phyloP scores from a whole-genome alignment of 2,113 vertebrate genomes.

The Oxyruncus cristatus region DNA sequence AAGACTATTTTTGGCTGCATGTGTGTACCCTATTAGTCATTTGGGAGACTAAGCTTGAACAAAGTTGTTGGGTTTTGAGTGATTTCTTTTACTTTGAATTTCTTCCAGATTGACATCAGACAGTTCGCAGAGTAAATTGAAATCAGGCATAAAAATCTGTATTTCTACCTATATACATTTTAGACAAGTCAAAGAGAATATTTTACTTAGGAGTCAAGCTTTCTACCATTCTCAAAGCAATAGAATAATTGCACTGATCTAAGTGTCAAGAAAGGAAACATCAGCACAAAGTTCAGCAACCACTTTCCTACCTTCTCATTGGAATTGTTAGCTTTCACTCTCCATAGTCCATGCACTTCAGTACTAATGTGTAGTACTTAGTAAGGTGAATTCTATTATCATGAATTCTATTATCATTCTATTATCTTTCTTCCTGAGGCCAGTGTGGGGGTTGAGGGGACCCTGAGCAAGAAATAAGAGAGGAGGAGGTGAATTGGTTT shows the following conservation, averaged over 20 bases:
- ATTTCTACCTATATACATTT: background rate
- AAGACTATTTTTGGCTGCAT: background rate
- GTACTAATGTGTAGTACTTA: background rate
- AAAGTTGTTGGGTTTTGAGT: background rate
- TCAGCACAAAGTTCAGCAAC: background rate
- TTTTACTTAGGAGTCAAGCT: background rate
- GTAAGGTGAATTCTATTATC: background rate
- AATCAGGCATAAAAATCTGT: background rate
- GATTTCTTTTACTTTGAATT: background rate
- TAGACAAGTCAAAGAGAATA: background rate
- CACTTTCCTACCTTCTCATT: background rate
- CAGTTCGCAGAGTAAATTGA: background rate
- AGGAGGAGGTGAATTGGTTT: too few species aligned
- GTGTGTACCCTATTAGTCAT: background rate
- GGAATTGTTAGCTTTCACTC: background rate
- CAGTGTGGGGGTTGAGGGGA: too few species aligned
- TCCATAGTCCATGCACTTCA: background rate
- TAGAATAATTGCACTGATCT: background rate
- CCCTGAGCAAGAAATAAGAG: too few species aligned
- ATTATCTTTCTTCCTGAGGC: background rate
- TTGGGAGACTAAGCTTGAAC: background rate
- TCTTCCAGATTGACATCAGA: background rate
- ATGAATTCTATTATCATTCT: too few species aligned
- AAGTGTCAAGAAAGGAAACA: background rate
- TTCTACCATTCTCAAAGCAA: background rate